phyloP scores from a whole-genome alignment of 2,113 vertebrate genomes.

The Stictonetta naevosa region DNA sequence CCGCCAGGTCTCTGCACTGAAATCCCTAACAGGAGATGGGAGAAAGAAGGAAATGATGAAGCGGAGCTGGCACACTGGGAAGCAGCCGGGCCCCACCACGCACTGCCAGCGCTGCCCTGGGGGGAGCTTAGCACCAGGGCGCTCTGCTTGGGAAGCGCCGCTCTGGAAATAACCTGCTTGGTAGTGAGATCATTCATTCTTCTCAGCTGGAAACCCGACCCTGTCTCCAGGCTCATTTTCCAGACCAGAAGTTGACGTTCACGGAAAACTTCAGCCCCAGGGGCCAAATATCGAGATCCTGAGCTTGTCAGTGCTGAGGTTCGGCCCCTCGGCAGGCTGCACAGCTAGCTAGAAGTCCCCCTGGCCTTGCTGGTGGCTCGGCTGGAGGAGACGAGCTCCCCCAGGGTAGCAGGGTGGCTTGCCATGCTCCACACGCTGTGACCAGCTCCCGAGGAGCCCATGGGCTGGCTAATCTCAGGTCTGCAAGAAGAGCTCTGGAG shows the following conservation, averaged over 20 bases:
- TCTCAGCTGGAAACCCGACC: conserved; percentile 42
- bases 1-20: background rate
- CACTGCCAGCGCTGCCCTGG: background rate
- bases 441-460: background rate
- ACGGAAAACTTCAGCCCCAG: background rate
- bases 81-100: background rate
- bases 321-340: background rate
- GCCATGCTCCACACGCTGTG: background rate
- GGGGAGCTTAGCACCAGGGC: background rate
- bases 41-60: background rate
- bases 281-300: background rate
- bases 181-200: conserved; percentile 59
- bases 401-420: background rate
- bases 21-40: background rate
- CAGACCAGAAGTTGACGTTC: conserved; percentile 17
- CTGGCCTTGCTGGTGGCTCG: background rate
- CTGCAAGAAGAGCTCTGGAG: background rate
- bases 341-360: background rate
- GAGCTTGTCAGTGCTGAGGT: background rate
- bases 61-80: background rate
- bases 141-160: background rate
- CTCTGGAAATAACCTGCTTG: conserved; percentile 38
- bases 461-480: background rate
- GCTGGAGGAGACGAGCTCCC: background rate
- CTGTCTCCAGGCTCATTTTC: conserved; percentile 50